Conservation (phyloP, 2,113 vertebrate species). For the Salvelinus namaycush region DNA sequence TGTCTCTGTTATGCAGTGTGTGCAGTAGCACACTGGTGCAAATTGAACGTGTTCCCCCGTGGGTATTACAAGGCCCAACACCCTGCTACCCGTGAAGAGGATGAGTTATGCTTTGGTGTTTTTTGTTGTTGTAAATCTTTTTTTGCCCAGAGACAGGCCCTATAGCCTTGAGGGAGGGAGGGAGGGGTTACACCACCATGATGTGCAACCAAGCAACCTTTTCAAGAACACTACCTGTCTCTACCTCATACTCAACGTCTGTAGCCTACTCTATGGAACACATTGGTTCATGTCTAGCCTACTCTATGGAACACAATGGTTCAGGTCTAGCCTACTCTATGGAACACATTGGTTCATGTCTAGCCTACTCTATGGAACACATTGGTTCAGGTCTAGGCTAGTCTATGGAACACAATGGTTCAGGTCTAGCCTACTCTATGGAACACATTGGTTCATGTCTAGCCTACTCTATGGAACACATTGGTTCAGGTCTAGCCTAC, state of each 20-base stretch:
- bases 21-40: constrained; percentile 1
- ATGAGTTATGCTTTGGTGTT: constrained; percentile 16
- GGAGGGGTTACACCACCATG: not conserved
- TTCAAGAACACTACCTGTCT: not conserved
- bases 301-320: too few relatives aligned
- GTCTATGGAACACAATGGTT: too few relatives aligned
- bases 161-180: not conserved
- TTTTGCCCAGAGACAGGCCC: not conserved
- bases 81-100: constrained; percentile 19
- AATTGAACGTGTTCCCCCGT: constrained; percentile 33
- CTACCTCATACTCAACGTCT: not conserved
- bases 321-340: too few relatives aligned
- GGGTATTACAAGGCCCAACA: constrained; percentile 10
- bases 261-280: too few relatives aligned
- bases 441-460: too few relatives aligned
- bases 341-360: too few relatives aligned
- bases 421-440: too few relatives aligned
- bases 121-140: not conserved
- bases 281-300: too few relatives aligned
- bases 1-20: not conserved
- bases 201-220: not conserved
- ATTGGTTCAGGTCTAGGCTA: too few relatives aligned
- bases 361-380: too few relatives aligned
- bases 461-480: too few relatives aligned
- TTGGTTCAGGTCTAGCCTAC: too few relatives aligned